Base-by-base conservation (phyloP, 2,888 invertebrate species). In the Junonia oenone region DNA sequence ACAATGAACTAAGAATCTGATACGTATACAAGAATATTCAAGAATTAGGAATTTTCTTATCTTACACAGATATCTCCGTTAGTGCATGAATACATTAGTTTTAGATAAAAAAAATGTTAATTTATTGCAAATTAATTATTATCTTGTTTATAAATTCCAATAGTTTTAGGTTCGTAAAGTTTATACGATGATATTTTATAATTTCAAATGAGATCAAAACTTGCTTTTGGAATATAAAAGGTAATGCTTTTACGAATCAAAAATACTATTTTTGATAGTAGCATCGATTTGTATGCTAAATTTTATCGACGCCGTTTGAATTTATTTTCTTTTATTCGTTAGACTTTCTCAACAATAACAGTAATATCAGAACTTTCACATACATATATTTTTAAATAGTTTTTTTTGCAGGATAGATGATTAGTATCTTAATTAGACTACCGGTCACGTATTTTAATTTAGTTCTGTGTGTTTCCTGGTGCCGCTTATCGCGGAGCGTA, bases 401-500 rank as follows among this genome's bases (percentile, higher is more conserved):
- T 40, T 19, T 51, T 17, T 49, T 45, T 26, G 43, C 35, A 38
- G 14, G 31, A 31, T 31, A 38, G 6, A 38, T 35, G 35, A 35
- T 35, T 40, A 40, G 9, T 40, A 27, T 47, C 22, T 43, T 54
- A 43, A 46, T 45, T 49, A 27, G 8, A 27, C 55, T 38, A 45
- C 55, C 29, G 48, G 54, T 55, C 55, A 58, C 58, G 56, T 59
- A 54, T 37, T 40, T 47, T 51, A 51, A 50, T 43, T 52, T 33
- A 40, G 70, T 50, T 50, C 46, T 37, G 69, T 68, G 66, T 68
- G 74, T 70, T 77, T 76, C 78, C 77, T 73, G 68, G 73, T 72
- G 69, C 71, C 74, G 69, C 69, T 76, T 83, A 81, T 82, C 82
- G 66, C 61, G 62, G 68, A 65, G 71, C 75, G 81, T 83, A 83